Conservation (phyloP, 2,888 invertebrate species). For the Acholoe squamosa region DNA sequence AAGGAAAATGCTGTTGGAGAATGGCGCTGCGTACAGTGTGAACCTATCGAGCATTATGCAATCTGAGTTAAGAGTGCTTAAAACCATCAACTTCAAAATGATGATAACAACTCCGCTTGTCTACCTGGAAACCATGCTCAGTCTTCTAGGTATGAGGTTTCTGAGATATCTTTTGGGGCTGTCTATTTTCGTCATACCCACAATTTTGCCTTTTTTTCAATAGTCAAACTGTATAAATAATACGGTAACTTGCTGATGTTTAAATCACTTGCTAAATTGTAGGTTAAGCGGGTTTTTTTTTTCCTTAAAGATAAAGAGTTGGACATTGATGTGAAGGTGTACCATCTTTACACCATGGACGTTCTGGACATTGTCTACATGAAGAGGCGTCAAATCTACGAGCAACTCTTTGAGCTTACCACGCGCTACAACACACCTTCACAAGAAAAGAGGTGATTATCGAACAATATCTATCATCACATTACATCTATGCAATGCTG, state of each 20-base stretch:
- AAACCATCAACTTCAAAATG: constrained; percentile 80
- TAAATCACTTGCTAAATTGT: neutral
- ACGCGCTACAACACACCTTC: constrained; percentile 62
- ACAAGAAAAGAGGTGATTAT: constrained; percentile 35
- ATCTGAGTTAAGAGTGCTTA: constrained; percentile 83
- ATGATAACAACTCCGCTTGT: constrained; percentile 76
- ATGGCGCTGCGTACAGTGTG: constrained; percentile 79
- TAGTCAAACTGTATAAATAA: neutral
- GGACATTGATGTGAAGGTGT: constrained; percentile 86
- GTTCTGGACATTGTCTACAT: constrained; percentile 77
- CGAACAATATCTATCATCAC: too few species aligned
- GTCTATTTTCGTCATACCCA: neutral
- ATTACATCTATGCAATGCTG: too few species aligned
- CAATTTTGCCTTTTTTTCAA: neutral
- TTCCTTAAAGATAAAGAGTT: neutral
- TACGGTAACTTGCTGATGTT: neutral
- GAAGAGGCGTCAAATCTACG: constrained; percentile 72
- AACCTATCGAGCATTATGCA: constrained; percentile 81
- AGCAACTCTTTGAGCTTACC: constrained; percentile 71
- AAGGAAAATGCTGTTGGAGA: constrained; percentile 76
- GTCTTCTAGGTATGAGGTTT: constrained; percentile 79
- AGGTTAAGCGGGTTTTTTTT: too few species aligned
- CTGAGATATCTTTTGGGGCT: too few species aligned
- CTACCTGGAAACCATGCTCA: constrained; percentile 80
- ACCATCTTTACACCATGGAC: constrained; percentile 89